Conservation (phyloP, 2,797 vertebrate species). For the Lithobates sylvaticus region DNA sequence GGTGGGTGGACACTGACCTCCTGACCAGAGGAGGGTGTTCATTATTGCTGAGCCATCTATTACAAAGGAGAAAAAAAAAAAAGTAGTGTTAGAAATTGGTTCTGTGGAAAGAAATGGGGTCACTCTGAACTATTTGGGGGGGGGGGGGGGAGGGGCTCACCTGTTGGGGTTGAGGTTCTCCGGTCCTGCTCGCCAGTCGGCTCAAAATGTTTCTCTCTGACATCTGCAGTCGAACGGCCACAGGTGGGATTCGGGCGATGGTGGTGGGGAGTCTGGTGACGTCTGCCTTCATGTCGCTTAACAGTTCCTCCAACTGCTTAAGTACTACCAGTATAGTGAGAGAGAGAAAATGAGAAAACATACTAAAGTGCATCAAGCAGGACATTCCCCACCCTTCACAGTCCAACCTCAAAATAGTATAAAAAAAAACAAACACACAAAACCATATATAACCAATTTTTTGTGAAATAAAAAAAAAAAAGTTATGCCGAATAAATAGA, state of each 20-base stretch:
- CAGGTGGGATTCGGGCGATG: conserved; percentile 95
- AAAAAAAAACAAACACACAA: too few relatives aligned
- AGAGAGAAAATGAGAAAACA: not conserved
- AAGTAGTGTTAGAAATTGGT: not conserved
- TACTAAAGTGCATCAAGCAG: too few relatives aligned
- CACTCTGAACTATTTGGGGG: too few relatives aligned
- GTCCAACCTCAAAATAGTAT: too few relatives aligned
- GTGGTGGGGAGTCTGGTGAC: conserved; percentile 96
- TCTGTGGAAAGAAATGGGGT: not conserved
- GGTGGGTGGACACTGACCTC: conserved; percentile 54
- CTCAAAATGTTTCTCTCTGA: conserved; percentile 98
- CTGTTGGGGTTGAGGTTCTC: conserved; percentile 83
- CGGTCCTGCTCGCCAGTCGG: conserved; percentile 92
- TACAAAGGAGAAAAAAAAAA: not conserved
- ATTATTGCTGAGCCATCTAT: conserved; percentile 82
- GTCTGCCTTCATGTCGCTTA: conserved; percentile 99
- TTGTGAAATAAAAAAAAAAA: too few relatives aligned
- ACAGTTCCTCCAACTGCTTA: conserved; percentile 97
- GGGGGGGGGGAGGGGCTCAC: not conserved
- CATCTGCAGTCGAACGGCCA: conserved; percentile 97
- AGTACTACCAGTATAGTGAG: conserved; percentile 81
- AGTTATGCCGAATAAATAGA: too few relatives aligned
- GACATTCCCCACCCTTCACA: too few relatives aligned
- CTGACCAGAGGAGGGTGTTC: conserved; percentile 70
- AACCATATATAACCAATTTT: too few relatives aligned